Evolutionary conservation across 2,888 invertebrate species (phyloP).

Genomic region (Trichopoda pennipes): DNA sequence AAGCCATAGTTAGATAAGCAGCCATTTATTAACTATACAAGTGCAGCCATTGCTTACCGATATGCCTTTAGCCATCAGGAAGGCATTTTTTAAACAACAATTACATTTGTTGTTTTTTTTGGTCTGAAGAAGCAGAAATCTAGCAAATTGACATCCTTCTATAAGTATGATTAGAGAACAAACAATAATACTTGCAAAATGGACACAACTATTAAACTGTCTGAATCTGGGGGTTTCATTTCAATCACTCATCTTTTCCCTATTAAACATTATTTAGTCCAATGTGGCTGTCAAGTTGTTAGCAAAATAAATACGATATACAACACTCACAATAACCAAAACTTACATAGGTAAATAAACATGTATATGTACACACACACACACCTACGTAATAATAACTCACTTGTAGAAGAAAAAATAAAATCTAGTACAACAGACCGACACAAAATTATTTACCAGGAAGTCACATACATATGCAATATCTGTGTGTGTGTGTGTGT

Average conservation of each 20-base stretch:
- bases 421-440: slow-evolving; percentile 35
- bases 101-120: slow-evolving; percentile 24
- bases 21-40: neutral
- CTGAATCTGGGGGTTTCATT: slow-evolving; percentile 16
- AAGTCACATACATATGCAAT: neutral
- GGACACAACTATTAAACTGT: slow-evolving; percentile 43
- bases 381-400: neutral
- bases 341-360: no score
- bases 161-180: slow-evolving; percentile 14
- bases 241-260: slow-evolving; percentile 4
- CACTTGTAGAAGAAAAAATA: neutral
- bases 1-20: no score
- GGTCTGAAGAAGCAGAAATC: slow-evolving; percentile 39
- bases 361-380: slow-evolving; percentile 7
- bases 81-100: slow-evolving; percentile 39
- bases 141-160: slow-evolving; percentile 6
- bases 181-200: slow-evolving; percentile 47
- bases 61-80: slow-evolving; percentile 6
- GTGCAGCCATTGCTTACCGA: slow-evolving; percentile 3
- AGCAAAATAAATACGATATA: slow-evolving; percentile 39
- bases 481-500: neutral
- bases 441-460: slow-evolving; percentile 23
- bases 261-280: slow-evolving; percentile 49
- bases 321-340: slow-evolving; percentile 21
- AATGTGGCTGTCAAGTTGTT: slow-evolving; percentile 64